These are phyloP conservation scores for Tachystola acroxantha DNA, from an alignment of 2,888 invertebrate genomes.

Conservation along the genomic window DNA sequence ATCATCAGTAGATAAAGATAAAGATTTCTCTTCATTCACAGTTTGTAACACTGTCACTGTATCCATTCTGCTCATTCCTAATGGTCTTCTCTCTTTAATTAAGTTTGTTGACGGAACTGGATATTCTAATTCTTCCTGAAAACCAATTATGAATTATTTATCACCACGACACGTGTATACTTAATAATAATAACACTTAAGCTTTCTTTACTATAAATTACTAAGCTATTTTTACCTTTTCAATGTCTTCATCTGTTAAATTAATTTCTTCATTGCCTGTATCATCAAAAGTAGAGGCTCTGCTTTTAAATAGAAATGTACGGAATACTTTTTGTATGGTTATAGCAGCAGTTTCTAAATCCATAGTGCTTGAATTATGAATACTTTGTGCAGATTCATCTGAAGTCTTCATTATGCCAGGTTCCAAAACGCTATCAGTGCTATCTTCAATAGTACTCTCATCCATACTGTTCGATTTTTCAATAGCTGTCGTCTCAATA, in stretches of 20 bases:
- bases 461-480: slow-evolving; percentile 9
- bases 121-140: slow-evolving; percentile 50
- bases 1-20: slow-evolving; percentile 70
- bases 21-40: slow-evolving; percentile 72
- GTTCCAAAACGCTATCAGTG: slow-evolving; percentile 2
- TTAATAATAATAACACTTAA: background rate
- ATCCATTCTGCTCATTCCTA: slow-evolving; percentile 64
- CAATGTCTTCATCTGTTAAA: slow-evolving; percentile 37
- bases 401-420: background rate
- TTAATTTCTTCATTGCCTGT: slow-evolving; percentile 40
- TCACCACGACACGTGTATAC: background rate
- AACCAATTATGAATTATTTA: background rate
- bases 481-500: slow-evolving; percentile 8
- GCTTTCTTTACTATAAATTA: too few species aligned
- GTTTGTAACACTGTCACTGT: slow-evolving; percentile 68
- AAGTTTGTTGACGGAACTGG: slow-evolving; percentile 26
- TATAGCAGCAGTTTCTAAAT: slow-evolving; percentile 71
- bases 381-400: slow-evolving; percentile 1
- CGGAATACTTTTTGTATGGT: slow-evolving; percentile 79
- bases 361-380: slow-evolving; percentile 41
- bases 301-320: slow-evolving; percentile 65
- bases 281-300: slow-evolving; percentile 62
- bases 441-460: slow-evolving; percentile 7
- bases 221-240: slow-evolving; percentile 41
- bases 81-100: slow-evolving; percentile 49